Evolutionary conservation across 2,888 invertebrate species (phyloP).

Genomic region (Phalera bucephala): DNA sequence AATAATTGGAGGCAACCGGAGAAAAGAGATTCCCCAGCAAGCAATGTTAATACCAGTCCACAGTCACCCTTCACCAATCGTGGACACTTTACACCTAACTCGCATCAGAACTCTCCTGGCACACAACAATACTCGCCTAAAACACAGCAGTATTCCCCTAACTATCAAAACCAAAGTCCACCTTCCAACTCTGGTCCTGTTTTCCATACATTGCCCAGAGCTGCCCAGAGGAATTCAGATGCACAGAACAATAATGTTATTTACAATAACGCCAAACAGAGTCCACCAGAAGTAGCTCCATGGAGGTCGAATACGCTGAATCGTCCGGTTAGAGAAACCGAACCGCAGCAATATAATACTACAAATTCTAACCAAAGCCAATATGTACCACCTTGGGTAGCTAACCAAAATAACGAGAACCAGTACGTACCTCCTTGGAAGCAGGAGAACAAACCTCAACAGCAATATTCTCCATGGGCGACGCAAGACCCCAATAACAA

Average conservation of each 20-base stretch:
- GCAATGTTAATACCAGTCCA: constrained; percentile 42
- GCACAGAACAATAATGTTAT: constrained; percentile 48
- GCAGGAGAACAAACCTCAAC: constrained; percentile 54
- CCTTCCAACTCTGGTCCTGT: constrained; percentile 45
- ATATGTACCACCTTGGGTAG: constrained; percentile 64
- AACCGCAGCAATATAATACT: constrained; percentile 54
- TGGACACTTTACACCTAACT: constrained; percentile 47
- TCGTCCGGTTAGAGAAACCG: constrained; percentile 54
- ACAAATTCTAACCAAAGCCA: constrained; percentile 51
- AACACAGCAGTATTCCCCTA: constrained; percentile 45
- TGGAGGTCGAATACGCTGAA: constrained; percentile 71
- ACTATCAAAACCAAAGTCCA: constrained; percentile 51
- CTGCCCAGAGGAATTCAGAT: constrained; percentile 58
- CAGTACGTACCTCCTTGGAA: constrained; percentile 57
- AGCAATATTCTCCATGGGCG: constrained; percentile 58
- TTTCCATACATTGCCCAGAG: constrained; percentile 69
- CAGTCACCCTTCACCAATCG: constrained; percentile 34
- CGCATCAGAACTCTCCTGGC: constrained; percentile 57
- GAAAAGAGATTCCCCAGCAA: constrained; percentile 66
- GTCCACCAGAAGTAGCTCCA: constrained; percentile 55
- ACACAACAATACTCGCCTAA: constrained; percentile 52
- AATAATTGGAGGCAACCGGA: constrained; percentile 77
- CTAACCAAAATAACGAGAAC: constrained; percentile 55
- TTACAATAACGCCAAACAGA: constrained; percentile 52
- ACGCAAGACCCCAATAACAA: constrained; percentile 60